Evolutionary conservation across 2,888 invertebrate genomes (phyloP), one percentile per base, ranked within the genome.

Genomic region (Sminthurides aquaticus): DNA sequence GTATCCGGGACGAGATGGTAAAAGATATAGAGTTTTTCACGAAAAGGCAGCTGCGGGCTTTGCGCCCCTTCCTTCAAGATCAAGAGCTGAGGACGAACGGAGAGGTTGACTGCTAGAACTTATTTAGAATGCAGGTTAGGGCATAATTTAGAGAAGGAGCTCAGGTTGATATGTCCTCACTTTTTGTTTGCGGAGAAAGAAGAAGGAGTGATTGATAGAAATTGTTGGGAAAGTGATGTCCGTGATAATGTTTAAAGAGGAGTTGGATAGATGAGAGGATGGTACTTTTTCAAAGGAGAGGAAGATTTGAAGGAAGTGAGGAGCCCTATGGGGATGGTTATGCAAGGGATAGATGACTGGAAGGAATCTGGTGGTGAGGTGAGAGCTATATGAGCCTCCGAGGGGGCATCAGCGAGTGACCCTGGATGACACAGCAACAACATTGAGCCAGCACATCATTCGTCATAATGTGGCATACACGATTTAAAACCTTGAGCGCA

Each of bases 271-370:
- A n/a, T n/a, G n/a, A n/a, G n/a, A n/a, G n/a, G n/a, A n/a, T n/a
- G n/a, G n/a, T n/a, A n/a, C n/a, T n/a, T n/a, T n/a, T n/a, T n/a
- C n/a, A n/a, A n/a, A n/a, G n/a, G n/a, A n/a, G n/a, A n/a, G n/a
- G n/a, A n/a, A n/a, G n/a, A n/a, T n/a, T n/a, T 15, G 43, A 34
- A 15, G 43, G 43, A 34, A 34, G 5, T 5, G 15, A 34, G 15
- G 43, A 34, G 43, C 43, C 52, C 18, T 15, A 52, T 20, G 67
- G 64, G 67, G 61, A 67, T 65, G 60, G 60, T 60, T 65, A 65
- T 67, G 63, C 63, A 66, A 69, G 59, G 65, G 60, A 69, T n/a
- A n/a, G n/a, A n/a, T 69, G 69, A 69, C 69, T 69, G 67, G 69
- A 69, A 69, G 65, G 61, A 69, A 69, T 69, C 62, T 54, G 43